Base-by-base conservation (phyloP, 2,888 invertebrate genomes). In the Drosophila recens region DNA sequence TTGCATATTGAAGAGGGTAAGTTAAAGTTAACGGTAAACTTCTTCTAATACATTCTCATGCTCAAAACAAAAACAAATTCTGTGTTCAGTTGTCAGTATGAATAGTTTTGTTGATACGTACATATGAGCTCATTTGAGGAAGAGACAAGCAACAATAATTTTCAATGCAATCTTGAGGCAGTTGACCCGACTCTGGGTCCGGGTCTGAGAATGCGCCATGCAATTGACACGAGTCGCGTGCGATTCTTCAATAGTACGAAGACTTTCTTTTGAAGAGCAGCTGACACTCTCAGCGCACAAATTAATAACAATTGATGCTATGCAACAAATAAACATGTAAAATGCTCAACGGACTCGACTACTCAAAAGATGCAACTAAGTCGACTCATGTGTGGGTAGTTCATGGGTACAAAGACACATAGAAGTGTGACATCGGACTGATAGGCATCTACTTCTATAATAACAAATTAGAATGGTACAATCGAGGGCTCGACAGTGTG, bases 241-340 rank as follows among this genome's bases (percentile, higher is more conserved):
- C 72, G 72, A 72, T 77, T 68, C 69, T 64, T 46, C 40, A 46
- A 56, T 43, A 46, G 13, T 46, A 48, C 40, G 20, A 17, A 52
- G 45, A 52, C 27, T 42, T 68, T 78, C 69, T 72, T 64, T 56
- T 42, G 42, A 40, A 65, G 65, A 73, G 67, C 76, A 81, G 72
- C 63, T 79, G 81, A 81, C 87, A 87, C 71, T 85, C 74, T 72
- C 53, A 43, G 72, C 46, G 57, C 58, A 78, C 80, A 86, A 89
- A 89, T 86, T 87, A 86, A 89, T 89, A 84, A 82, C 86, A 86
- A 86, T 86, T 89, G 86, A 67, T 75, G 80, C 89, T 78, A 67
- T 80, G 67, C 57, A 53, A 49, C 59, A 64, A 78, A 36, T 64
- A 34, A 45, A 45, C 17, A 45, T 68, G 64, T 38, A 76, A 67